These are phyloP conservation scores for Xanthorhoe spadicearia DNA, from an alignment of 2,888 invertebrate genomes.

Conservation along the genomic window DNA sequence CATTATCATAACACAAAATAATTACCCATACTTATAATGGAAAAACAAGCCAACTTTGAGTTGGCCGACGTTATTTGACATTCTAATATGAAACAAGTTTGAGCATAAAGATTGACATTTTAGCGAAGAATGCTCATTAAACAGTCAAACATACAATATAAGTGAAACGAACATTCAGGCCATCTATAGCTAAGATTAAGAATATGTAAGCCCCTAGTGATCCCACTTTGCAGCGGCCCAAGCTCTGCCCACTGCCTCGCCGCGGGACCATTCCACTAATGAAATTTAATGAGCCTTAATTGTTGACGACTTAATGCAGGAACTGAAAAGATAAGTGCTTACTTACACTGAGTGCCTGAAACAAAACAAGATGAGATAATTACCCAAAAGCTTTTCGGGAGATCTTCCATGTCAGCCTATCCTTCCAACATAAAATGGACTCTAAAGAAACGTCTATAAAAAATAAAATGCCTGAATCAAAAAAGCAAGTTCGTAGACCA, in stretches of 20 bases:
- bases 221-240: slow-evolving; percentile 16
- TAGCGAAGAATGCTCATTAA: too few relatives aligned
- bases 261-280: slow-evolving; percentile 76
- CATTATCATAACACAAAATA: too few relatives aligned
- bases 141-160: too few relatives aligned
- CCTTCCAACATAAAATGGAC: slow-evolving; percentile 1
- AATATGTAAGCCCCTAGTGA: neutral
- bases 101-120: too few relatives aligned
- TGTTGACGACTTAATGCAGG: slow-evolving; percentile 82
- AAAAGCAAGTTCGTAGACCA: neutral
- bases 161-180: too few relatives aligned
- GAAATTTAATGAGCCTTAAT: slow-evolving; percentile 84
- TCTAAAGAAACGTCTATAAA: neutral
- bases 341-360: slow-evolving; percentile 66
- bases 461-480: neutral
- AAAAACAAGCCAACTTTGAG: too few relatives aligned
- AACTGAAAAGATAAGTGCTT: slow-evolving; percentile 77
- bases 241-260: slow-evolving; percentile 56
- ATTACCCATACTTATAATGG: too few relatives aligned
- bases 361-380: slow-evolving; percentile 62
- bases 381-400: slow-evolving; percentile 49
- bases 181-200: too few relatives aligned
- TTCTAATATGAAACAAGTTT: too few relatives aligned
- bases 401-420: slow-evolving; percentile 17
- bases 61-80: too few relatives aligned